These are phyloP conservation scores for Aspidapion aeneum DNA, from an alignment of 2,888 invertebrate genomes.

Conservation along the genomic window DNA sequence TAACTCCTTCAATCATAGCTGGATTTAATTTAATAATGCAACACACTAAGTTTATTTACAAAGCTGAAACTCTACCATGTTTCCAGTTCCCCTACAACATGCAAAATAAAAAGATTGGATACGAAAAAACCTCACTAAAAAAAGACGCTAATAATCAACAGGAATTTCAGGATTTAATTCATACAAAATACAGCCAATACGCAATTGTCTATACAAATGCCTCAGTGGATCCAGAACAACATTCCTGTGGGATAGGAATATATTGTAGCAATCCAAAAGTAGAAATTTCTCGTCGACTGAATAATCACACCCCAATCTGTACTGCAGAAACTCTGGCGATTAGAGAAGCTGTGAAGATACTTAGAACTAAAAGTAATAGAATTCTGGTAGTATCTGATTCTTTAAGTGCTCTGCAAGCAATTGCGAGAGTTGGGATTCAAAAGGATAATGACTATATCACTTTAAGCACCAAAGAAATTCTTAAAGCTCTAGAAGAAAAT, in stretches of 20 bases:
- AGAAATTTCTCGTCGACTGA: neutral
- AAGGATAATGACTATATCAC: neutral
- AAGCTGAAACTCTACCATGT: neutral
- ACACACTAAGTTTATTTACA: neutral
- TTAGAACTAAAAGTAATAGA: neutral
- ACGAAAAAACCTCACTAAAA: neutral
- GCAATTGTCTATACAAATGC: neutral
- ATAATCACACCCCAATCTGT: neutral
- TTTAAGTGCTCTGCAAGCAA: neutral
- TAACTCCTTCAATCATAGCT: neutral
- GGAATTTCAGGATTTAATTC: neutral
- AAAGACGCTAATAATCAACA: neutral
- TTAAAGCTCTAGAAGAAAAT: neutral
- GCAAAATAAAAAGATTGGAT: neutral
- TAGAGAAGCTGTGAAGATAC: neutral
- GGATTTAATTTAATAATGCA: neutral
- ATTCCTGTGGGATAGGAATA: neutral
- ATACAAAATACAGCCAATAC: neutral
- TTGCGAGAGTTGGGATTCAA: neutral
- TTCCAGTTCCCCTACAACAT: neutral
- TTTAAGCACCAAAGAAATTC: neutral
- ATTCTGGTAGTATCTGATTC: neutral
- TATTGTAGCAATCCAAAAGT: neutral
- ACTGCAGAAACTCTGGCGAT: neutral
- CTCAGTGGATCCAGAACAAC: neutral